Percentiles rank a stretch among this genome's conserved stretches.
These are phyloP conservation scores for Brachionus sp. DNA, from an alignment of 1,140 invertebrate species.

Conservation along the genomic window DNA sequence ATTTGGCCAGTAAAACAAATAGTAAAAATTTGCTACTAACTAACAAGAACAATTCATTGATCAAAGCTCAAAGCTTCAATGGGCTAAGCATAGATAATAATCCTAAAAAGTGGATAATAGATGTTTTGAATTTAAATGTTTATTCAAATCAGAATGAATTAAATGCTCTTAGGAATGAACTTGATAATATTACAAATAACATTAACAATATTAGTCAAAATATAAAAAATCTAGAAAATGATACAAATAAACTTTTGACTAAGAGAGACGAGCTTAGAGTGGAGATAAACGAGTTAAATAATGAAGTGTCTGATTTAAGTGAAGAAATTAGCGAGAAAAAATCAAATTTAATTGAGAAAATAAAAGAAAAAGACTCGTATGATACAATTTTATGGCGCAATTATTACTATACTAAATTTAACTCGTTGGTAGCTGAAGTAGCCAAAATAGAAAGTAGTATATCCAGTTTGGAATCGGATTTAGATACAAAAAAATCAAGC, in stretches of 20 bases:
- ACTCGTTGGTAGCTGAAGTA: neutral
- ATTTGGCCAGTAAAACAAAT: neutral
- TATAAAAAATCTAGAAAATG: neutral
- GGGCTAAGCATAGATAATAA: neutral
- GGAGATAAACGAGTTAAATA: neutral
- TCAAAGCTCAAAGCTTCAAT: neutral
- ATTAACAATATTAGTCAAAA: neutral
- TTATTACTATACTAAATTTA: neutral
- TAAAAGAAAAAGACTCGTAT: neutral
- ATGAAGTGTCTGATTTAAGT: neutral
- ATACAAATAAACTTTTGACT: neutral
- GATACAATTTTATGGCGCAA: neutral
- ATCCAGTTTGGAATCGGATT: neutral
- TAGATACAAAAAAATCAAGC: neutral
- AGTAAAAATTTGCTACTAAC: neutral
- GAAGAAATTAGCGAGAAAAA: neutral
- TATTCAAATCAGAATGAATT: neutral
- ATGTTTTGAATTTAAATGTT: neutral
- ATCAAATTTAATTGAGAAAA: neutral
- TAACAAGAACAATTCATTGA: neutral
- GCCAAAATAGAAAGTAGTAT: neutral
- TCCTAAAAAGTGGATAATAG: neutral
- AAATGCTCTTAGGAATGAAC: neutral
- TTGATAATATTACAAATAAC: neutral
- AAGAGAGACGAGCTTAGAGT: neutral